Conservation (phyloP, 2,113 vertebrate species). For the Dicerorhinus sumatrensis region DNA sequence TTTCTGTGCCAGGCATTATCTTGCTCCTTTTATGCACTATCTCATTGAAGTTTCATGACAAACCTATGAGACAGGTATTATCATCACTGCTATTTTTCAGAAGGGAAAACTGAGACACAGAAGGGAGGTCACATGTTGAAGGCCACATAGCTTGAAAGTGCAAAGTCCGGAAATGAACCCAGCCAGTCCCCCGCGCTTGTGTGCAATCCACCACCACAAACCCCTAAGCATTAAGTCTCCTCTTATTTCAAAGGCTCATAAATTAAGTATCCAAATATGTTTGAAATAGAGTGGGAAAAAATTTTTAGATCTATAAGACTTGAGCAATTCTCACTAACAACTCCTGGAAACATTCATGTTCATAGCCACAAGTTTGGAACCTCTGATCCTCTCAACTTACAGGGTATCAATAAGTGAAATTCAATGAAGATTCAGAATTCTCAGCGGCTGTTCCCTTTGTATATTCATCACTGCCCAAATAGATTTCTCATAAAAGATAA, state of each 20-base stretch:
- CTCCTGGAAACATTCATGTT: background rate
- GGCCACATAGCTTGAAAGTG: background rate
- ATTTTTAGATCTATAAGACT: background rate
- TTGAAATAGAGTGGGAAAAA: background rate
- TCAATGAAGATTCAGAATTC: background rate
- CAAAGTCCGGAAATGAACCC: background rate
- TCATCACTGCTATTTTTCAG: background rate
- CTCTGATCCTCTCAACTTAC: background rate
- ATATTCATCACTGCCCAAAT: background rate
- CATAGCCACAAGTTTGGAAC: background rate
- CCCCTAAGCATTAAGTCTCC: background rate
- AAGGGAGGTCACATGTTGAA: background rate
- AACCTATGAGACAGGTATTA: background rate
- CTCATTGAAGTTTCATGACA: background rate
- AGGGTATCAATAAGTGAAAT: background rate
- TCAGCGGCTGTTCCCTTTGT: background rate
- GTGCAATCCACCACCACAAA: background rate
- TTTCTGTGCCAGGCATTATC: background rate
- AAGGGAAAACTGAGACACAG: background rate
- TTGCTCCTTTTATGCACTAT: background rate
- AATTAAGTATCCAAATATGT: background rate
- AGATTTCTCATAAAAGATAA: background rate
- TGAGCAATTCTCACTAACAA: background rate
- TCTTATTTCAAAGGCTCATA: constrained; percentile 25
- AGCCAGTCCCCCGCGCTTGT: background rate